Base-by-base conservation (phyloP, 23 tunicate species). In the Trididemnum nubilum region DNA sequence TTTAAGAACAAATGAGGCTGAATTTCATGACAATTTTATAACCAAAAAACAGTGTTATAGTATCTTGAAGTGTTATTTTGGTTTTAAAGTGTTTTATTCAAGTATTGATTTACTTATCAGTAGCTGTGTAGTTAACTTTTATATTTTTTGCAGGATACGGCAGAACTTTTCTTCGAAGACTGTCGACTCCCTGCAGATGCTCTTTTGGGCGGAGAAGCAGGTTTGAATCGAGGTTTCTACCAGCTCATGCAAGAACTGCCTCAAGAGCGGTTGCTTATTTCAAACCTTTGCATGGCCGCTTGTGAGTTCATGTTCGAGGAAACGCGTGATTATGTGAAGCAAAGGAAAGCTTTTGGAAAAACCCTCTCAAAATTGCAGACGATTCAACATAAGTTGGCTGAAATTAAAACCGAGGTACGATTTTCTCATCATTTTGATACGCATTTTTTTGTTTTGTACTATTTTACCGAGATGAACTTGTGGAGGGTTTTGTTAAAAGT, bases 301-400 rank as follows among this genome's bases (percentile, higher is more conserved):
- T 83, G 96, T 72, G 99, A 96, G 65, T 90, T 72, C 69, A 80
- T 92, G 83, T 96, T 96, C 34, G 99, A 96, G 72, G 88, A 82
- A 38, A 96, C 99, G 1, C 36, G 99, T 51, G 96, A 90, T 65
- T 96, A 96, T 79, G 99, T 96, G 52, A 96, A 96, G 76, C 92
- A 90, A 66, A 64, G 99, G 77, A 96, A 96, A 73, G 99, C 99
- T 0, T 96, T 96, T 50, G 99, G 99, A 64, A 87, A 92, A 64
- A 85, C 91, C 9, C 69, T 96, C 22, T 80, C 96, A 60, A 79
- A 96, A 51, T 75, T 96, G 27, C 96, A 96, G 35, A 96, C 99
- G 61, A 96, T 96, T 30, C 96, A 96, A 73, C 99, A 96, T 40
- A 84, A 70, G 1, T 76, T 96, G 38, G 99, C 99, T 12, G 99